These are phyloP conservation scores for Anthonomus grandis DNA, from an alignment of 1,140 invertebrate species.

Conservation along the genomic window DNA sequence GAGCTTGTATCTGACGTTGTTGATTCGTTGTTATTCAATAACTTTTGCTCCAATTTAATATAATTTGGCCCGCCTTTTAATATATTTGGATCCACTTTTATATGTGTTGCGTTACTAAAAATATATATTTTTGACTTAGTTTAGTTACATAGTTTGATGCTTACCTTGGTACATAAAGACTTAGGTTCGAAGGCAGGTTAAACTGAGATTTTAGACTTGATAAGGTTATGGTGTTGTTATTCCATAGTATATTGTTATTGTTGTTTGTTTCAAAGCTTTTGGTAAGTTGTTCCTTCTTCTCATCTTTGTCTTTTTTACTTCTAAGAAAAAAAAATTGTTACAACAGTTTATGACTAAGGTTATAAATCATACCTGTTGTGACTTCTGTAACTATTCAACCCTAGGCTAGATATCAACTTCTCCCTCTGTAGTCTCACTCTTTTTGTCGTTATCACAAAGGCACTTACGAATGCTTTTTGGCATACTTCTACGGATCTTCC, in stretches of 20 bases:
- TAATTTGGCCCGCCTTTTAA: neutral
- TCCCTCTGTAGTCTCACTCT: constrained; percentile 51
- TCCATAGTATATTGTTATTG: constrained; percentile 21
- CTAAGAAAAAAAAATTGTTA: constrained; percentile 5
- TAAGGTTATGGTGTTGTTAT: constrained; percentile 26
- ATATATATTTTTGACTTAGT: neutral
- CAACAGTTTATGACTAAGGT: neutral
- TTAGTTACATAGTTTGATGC: too few species aligned
- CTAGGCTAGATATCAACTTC: constrained; percentile 50
- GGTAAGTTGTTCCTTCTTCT: neutral
- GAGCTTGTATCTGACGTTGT: constrained; percentile 10
- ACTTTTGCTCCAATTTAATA: neutral
- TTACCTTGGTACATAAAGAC: constrained; percentile 17
- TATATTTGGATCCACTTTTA: neutral
- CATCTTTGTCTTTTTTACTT: constrained; percentile 17
- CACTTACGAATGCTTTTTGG: constrained; percentile 55
- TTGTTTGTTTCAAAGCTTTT: constrained; percentile 10
- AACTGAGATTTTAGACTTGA: constrained; percentile 11
- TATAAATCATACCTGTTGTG: constrained; percentile 32
- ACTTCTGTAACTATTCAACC: constrained; percentile 46
- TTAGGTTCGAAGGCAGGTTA: constrained; percentile 19
- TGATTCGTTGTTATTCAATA: neutral
- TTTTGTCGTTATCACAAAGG: constrained; percentile 55
- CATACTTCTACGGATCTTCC: constrained; percentile 49
- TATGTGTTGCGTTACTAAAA: neutral